Evolutionary conservation across 2,888 invertebrate species (phyloP), one percentile per base, ranked within the genome.

Genomic region (Xylocampa areola): DNA sequence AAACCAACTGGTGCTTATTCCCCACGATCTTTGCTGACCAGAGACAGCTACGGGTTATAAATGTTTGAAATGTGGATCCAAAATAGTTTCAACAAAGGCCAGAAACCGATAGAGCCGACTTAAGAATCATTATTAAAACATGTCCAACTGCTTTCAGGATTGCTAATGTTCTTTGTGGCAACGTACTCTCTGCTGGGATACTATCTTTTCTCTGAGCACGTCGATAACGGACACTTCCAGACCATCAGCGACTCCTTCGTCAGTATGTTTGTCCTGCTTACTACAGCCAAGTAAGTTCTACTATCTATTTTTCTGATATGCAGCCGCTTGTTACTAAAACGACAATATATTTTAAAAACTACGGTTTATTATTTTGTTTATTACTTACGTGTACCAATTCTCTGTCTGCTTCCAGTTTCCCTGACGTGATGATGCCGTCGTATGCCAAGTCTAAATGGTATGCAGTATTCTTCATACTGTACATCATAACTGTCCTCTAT

Each of bases 401-500:
- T n/a, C n/a, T n/a, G 1, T 32, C 44, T 17, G 6, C 67, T 92
- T 94, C 43, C 88, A 98, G 97, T 90, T 98, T 96, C 90, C 98
- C 98, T 2, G 98, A 98, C 87, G 97, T 98, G 14, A 98, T 98
- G 98, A 98, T 98, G 98, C 97, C 97, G 4, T 96, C 97, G 0
- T 98, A 97, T 85, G 96, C 96, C 17, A 95, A 95, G 77, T 96
- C 96, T 29, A 96, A 96, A 83, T 97, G 96, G 96, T 96, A 96
- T 80, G 96, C 97, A n/a, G 90, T 97, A 54, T 98, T 97, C 92
- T 98, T 98, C 90, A 96, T 98, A 60, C 95, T 96, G 4, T 98
- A 98, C 88, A 96, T 98, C 69, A 96, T 96, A 67, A 96, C 97
- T 27, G 97, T 97, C 67, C 94, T 98, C 8, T 98, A 97, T 85